A percentile compares a stretch with the other conserved stretches of the same genome.
phyloP scores from a whole-genome alignment of 2,113 vertebrate genomes.

The Spilogale gracilis region DNA sequence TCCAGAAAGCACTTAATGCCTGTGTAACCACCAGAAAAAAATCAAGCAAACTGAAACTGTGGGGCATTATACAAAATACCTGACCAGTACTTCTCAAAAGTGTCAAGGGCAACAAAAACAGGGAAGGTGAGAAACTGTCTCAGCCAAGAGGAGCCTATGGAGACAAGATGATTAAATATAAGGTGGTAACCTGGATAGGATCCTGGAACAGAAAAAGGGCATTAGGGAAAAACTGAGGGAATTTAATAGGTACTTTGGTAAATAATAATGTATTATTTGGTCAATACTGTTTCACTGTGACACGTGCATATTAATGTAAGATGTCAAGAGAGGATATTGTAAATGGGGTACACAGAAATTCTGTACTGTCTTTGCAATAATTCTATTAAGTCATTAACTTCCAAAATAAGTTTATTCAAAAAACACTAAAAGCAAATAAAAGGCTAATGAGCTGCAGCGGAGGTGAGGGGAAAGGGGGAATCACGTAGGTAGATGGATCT shows the following conservation, averaged over 20 bases:
- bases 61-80: constrained; percentile 34
- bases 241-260: constrained; percentile 18
- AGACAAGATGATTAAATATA: constrained; percentile 48
- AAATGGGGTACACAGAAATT: not conserved
- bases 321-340: not conserved
- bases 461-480: not conserved
- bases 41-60: constrained; percentile 13
- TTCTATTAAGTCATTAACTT: constrained; percentile 32
- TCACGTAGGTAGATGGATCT: not conserved
- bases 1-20: constrained; percentile 9
- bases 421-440: constrained; percentile 57
- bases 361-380: constrained; percentile 16
- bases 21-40: constrained; percentile 28
- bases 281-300: constrained; percentile 38
- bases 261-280: not conserved
- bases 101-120: constrained; percentile 61
- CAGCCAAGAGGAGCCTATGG: not conserved
- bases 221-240: not conserved
- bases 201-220: constrained; percentile 53
- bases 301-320: not conserved
- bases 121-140: constrained; percentile 21
- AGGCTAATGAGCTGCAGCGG: not conserved
- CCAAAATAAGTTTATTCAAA: constrained; percentile 41
- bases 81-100: not conserved
- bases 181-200: not conserved